Evolutionary conservation across 2,888 invertebrate species (phyloP), one percentile per base, ranked within the genome.

Genomic region (Eurytoma californica): DNA sequence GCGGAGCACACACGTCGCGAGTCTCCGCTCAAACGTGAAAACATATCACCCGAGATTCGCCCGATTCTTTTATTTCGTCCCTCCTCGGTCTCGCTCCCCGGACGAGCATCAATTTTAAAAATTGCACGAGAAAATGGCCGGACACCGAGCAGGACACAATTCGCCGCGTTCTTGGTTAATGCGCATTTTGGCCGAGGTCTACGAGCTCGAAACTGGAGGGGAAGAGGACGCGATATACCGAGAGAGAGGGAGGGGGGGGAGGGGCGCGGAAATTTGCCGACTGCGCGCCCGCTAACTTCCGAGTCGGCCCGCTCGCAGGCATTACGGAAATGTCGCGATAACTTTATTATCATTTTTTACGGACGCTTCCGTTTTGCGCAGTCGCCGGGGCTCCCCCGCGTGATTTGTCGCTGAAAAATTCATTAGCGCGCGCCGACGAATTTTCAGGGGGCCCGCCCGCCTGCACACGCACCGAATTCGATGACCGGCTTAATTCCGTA

Each of bases 331-430:
- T n/a, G 72, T 61, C 61, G 67, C 72, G 61, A 68, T 78, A 78
- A 78, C 72, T 72, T 67, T 78, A 73, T 78, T 78, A 78, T 72
- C 77, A 69, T 72, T 77, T 77, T 53, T 72, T 77, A 57, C n/a
- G 20, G 28, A 13, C 49, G 24, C 47, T 78, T 72, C 72, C 73
- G 67, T 3, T 24, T 30, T 30, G 16, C 5, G 28, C 16, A n/a
- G n/a, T 12, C 61, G 47, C 14, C 58, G 20, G 39, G 39, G 9
- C 9, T 39, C 39, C 9, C 39, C 39, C 49, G 12, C 73, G 51
- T 63, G 73, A 78, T 78, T 78, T 73, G 67, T 78, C 49, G 61
- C 61, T 49, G 68, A 73, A 78, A 68, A 78, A 73, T 72, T 68
- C 55, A 78, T 73, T 68, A 68, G 30, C 47, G 53, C 47, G 60